Conservation (phyloP, 2,888 invertebrate species). For the Parasteatoda lunata region DNA sequence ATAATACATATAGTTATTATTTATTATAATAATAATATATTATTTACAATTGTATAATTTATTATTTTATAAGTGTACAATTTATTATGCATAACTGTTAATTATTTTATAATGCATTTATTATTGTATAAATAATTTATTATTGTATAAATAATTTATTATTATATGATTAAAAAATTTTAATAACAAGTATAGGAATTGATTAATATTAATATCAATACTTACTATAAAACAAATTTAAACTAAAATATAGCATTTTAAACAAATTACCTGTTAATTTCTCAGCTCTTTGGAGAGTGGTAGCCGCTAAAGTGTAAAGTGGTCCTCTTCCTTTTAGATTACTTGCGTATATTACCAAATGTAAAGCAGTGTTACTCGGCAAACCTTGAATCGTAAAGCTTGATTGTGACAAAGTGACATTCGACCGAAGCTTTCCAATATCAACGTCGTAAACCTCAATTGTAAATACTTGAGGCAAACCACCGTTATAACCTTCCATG, state of each 20-base stretch:
- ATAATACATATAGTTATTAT: no score
- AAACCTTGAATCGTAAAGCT: constrained; percentile 82
- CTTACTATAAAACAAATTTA: no score
- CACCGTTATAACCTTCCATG: constrained; percentile 91
- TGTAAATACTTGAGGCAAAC: constrained; percentile 88
- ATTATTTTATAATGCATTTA: no score
- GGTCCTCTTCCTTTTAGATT: constrained; percentile 90
- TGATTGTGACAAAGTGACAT: constrained; percentile 76
- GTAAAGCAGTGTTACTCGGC: constrained; percentile 84
- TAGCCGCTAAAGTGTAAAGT: constrained; percentile 84
- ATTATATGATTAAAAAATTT: no score
- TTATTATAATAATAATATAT: no score
- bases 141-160: no score
- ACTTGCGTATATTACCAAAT: constrained; percentile 84
- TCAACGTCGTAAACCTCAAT: constrained; percentile 81
- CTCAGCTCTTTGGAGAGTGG: constrained; percentile 77
- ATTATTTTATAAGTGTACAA: no score
- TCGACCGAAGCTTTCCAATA: constrained; percentile 55
- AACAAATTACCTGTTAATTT: constrained; percentile 60
- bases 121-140: no score
- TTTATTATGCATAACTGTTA: no score
- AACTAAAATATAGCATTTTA: not conserved
- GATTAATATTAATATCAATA: no score
- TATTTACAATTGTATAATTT: no score
- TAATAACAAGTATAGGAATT: no score